A percentile compares a stretch with the other conserved stretches of the same genome.
phyloP scores from a whole-genome alignment of 2,888 invertebrate genomes.

The Noctua janthina region DNA sequence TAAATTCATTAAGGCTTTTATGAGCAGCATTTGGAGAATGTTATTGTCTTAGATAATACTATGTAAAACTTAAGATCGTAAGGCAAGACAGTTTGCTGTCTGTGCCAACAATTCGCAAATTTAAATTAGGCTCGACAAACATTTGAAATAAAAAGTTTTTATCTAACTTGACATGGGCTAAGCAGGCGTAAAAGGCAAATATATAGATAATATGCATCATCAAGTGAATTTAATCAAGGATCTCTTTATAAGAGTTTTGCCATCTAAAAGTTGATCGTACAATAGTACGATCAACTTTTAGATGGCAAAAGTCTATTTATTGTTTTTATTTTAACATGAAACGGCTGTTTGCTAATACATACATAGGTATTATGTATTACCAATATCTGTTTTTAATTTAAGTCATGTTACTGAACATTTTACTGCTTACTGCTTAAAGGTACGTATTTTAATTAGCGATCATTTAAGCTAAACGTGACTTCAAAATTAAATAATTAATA shows the following conservation, averaged over 20 bases:
- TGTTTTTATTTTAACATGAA: neutral
- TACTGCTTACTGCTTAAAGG: neutral
- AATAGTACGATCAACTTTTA: too few relatives aligned
- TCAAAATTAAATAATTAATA: neutral
- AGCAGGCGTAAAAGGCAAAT: neutral
- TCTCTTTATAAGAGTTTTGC: neutral
- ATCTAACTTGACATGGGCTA: neutral
- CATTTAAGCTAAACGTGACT: conserved; percentile 6
- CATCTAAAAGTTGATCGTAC: neutral
- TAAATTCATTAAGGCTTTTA: conserved; percentile 28
- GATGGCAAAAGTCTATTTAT: too few relatives aligned
- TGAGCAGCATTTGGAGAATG: conserved; percentile 5
- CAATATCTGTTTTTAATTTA: neutral
- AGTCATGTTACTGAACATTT: neutral
- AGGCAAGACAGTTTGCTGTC: neutral
- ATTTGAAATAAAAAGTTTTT: neutral
- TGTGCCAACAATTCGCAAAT: neutral
- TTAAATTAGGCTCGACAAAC: neutral
- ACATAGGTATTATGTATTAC: neutral
- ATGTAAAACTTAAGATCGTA: neutral
- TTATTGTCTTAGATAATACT: conserved; percentile 11
- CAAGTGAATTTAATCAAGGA: neutral
- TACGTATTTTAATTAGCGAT: neutral
- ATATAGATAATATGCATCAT: neutral
- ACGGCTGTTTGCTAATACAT: neutral